Evolutionary conservation across 92 coral and sea anemone genomes (phyloP).

Genomic region (Desmophyllum pertusum): DNA sequence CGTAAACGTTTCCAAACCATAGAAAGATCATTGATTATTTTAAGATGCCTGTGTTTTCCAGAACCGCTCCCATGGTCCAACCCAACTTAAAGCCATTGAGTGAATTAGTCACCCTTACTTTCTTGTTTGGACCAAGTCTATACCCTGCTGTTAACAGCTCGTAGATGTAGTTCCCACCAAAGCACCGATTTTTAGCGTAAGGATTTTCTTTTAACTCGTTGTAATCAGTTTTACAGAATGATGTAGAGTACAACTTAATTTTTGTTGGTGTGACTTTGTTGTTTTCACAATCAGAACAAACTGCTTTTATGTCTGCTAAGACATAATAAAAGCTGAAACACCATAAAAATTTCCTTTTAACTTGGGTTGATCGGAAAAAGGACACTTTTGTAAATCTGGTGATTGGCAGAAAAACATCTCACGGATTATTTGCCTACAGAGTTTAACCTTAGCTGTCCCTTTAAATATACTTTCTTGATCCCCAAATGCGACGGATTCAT

Average conservation of each 20-base stretch:
- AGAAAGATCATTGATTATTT: neutral
- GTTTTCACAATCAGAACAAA: slow-evolving; percentile 18
- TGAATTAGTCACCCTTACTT: slow-evolving; percentile 9
- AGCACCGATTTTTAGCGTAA: slow-evolving; percentile 19
- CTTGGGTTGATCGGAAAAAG: slow-evolving; percentile 60
- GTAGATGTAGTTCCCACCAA: too few relatives aligned
- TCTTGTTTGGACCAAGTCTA: neutral
- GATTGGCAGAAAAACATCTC: slow-evolving; percentile 47
- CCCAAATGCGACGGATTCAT: slow-evolving; percentile 12
- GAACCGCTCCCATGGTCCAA: slow-evolving; percentile 59
- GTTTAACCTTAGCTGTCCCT: neutral
- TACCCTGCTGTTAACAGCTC: slow-evolving; percentile 37
- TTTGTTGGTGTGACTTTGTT: slow-evolving; percentile 7
- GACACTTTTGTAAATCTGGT: slow-evolving; percentile 19
- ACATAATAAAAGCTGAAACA: slow-evolving; percentile 37
- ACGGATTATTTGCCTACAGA: slow-evolving; percentile 29
- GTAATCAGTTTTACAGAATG: slow-evolving; percentile 23
- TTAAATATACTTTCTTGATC: slow-evolving; percentile 16
- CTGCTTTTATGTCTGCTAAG: slow-evolving; percentile 43
- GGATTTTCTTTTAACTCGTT: neutral
- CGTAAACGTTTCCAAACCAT: too few relatives aligned
- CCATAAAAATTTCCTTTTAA: slow-evolving; percentile 47
- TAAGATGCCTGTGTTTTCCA: slow-evolving; percentile 20
- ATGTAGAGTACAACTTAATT: neutral
- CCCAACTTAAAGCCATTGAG: slow-evolving; percentile 55